These are phyloP conservation scores for Gymnothorax javanicus DNA, from an alignment of 2,797 vertebrate species.

Conservation along the genomic window DNA sequence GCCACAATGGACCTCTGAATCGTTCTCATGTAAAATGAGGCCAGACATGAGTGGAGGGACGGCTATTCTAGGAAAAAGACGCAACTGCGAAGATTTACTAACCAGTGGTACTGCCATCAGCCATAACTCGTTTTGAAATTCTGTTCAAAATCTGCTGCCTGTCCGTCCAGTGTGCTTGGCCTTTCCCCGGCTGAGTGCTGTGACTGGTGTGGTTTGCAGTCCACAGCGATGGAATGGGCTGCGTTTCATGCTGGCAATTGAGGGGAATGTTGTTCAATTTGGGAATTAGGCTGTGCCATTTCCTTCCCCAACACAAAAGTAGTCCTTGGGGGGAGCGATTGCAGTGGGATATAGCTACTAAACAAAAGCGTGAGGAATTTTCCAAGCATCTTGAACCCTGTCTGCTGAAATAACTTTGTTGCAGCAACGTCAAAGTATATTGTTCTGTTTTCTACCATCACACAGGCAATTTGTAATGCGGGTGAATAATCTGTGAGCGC, in stretches of 20 bases:
- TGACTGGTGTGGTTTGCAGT: slow-evolving; percentile 25
- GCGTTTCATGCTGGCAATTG: slow-evolving; percentile 27
- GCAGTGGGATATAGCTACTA: background rate
- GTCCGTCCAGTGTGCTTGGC: background rate
- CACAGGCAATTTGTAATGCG: no score
- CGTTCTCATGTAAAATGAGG: background rate
- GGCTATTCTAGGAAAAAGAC: background rate
- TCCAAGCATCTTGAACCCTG: background rate
- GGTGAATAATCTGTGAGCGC: background rate
- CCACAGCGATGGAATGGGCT: slow-evolving; percentile 33
- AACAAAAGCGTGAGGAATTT: background rate
- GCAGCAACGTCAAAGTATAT: background rate
- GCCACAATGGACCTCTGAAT: background rate
- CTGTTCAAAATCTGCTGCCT: background rate
- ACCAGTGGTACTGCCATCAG: background rate
- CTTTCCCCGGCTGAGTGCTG: background rate
- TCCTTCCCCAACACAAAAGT: slow-evolving; percentile 46
- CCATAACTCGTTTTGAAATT: background rate
- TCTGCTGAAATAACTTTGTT: background rate
- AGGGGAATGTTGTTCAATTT: slow-evolving; percentile 42
- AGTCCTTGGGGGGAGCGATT: slow-evolving; percentile 38
- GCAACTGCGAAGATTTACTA: background rate
- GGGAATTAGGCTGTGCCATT: slow-evolving; percentile 49
- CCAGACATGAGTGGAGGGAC: background rate
- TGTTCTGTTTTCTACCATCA: background rate